These are phyloP conservation scores for Buceros bicornis DNA, from an alignment of 2,797 vertebrate species.

Conservation along the genomic window DNA sequence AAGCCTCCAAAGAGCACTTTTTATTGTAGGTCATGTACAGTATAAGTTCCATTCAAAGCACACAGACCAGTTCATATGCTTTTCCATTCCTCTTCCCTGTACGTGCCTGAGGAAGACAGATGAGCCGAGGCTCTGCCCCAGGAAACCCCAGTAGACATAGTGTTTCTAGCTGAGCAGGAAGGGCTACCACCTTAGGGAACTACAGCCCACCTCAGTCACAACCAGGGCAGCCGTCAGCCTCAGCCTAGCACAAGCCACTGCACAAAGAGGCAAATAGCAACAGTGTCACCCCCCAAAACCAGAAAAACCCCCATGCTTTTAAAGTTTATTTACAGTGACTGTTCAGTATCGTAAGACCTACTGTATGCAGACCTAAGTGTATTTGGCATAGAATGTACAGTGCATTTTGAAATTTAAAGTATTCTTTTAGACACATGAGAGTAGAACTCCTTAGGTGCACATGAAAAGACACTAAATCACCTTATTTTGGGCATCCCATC, in stretches of 20 bases:
- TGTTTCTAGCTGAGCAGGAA: background rate
- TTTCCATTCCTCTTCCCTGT: background rate
- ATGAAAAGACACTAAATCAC: slow-evolving; percentile 2
- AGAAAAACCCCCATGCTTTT: accelerated
- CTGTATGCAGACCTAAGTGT: background rate
- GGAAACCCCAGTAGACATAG: background rate
- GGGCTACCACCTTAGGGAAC: background rate
- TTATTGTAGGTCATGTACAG: background rate
- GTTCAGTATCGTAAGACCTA: background rate
- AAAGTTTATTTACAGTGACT: background rate
- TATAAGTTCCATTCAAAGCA: background rate
- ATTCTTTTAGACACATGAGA: accelerated
- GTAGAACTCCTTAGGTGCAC: background rate
- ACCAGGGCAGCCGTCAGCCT: background rate
- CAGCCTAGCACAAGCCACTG: background rate
- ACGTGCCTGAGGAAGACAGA: background rate
- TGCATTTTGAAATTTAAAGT: background rate
- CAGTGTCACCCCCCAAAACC: accelerated
- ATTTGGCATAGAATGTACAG: background rate
- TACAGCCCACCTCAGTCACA: background rate
- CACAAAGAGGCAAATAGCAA: background rate
- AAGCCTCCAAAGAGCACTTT: background rate
- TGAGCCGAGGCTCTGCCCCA: background rate
- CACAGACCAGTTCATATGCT: background rate
- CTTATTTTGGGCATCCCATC: background rate